These are phyloP conservation scores for Propsilocerus akamusi DNA, from an alignment of 1,140 invertebrate genomes.

Conservation along the genomic window DNA sequence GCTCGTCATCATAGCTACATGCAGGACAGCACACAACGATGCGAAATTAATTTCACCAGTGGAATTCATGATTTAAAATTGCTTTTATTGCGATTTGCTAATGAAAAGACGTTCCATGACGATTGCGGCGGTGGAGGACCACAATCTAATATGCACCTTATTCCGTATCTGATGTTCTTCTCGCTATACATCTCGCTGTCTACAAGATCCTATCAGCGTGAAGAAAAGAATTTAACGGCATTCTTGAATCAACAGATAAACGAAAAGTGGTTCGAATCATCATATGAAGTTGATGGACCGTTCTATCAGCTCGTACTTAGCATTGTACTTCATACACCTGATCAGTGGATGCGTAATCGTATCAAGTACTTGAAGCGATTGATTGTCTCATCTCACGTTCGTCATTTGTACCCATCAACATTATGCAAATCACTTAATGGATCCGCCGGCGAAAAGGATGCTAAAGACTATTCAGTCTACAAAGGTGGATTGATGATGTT, in stretches of 20 bases:
- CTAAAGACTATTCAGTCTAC: conserved; percentile 64
- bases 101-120: conserved; percentile 90
- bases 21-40: conserved; percentile 67
- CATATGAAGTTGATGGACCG: conserved; percentile 77
- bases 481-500: conserved; percentile 76
- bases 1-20: conserved; percentile 76
- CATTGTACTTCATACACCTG: conserved; percentile 53
- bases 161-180: conserved; percentile 89
- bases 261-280: conserved; percentile 52
- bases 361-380: conserved; percentile 57
- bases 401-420: conserved; percentile 34
- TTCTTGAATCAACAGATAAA: conserved; percentile 41
- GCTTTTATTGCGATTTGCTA: conserved; percentile 72
- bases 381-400: conserved; percentile 57
- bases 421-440: conserved; percentile 28
- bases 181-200: conserved; percentile 61
- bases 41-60: conserved; percentile 73
- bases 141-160: conserved; percentile 91
- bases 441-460: conserved; percentile 24
- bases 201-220: conserved; percentile 27
- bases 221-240: conserved; percentile 47
- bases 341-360: conserved; percentile 44
- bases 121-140: conserved; percentile 92
- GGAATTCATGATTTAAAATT: conserved; percentile 91
- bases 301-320: conserved; percentile 70